Base-by-base conservation (phyloP, 2,888 invertebrate genomes). In the Parapristionchus giblindavisi region DNA sequence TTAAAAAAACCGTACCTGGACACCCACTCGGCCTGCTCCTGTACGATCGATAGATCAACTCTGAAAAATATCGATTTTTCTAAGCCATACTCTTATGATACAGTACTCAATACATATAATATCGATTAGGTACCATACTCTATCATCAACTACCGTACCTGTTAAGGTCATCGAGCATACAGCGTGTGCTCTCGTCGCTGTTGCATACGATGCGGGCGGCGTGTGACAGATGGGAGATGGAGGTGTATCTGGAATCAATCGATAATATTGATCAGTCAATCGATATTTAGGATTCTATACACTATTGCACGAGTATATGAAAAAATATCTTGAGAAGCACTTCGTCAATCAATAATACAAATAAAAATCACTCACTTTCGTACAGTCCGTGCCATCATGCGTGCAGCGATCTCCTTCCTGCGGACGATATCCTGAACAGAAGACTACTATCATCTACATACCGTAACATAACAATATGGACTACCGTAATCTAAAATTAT, bases 41-140 rank as follows among this genome's bases (percentile, higher is more conserved):
- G 95, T 21, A 99, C 96, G 90, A 96, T 96, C 88, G 94, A 93
- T 90, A 99, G 97, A 90, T 99, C 98, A 56, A 99, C 96, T 82
- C 96, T 80, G 66, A 75, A 79, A 75, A 21, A 65, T 40, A 3
- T 43, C 14, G 29, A 29, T 43, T 14, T 43, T 43, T 43, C 8
- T 43, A 43, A 43, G 43, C 8, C 8, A 8, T 43, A 17, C 43
- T 43, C 11, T 8, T 43, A 43, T 29, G 11, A 43, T 40, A 21
- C 21, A 24, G n/a, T n/a, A n/a, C n/a, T n/a, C n/a, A n/a, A n/a
- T n/a, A n/a, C n/a, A n/a, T n/a, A n/a, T 43, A 63, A 40, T 27
- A 27, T 43, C 27, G 43, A n/a, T 65, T 29, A 11, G 40, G 43
- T 4, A 43, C 43, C 3, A 6, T 0, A n/a, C 24, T 4, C 52